Evolutionary conservation across 1,140 invertebrate species (phyloP).

Genomic region (Habropoda laboriosa): DNA sequence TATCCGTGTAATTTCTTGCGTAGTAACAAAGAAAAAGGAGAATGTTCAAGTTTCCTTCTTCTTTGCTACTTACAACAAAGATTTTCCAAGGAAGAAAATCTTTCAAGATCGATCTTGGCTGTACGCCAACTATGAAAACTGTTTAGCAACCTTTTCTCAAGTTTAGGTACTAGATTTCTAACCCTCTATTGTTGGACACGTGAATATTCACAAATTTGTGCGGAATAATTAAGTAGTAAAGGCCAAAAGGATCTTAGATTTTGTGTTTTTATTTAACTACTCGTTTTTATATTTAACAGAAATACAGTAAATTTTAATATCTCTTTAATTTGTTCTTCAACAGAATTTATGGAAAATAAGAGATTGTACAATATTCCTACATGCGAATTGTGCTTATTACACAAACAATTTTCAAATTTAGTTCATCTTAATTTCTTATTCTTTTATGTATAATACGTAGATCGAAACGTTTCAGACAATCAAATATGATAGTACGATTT

Average conservation of each 20-base stretch:
- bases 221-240: neutral
- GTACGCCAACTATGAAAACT: neutral
- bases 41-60: conserved; percentile 45
- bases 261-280: neutral
- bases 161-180: neutral
- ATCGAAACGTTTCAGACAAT: neutral
- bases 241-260: neutral
- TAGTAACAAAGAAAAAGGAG: conserved; percentile 58
- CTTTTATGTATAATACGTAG: neutral
- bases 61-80: neutral
- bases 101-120: conserved; percentile 22
- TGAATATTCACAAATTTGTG: conserved; percentile 8
- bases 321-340: too few species aligned
- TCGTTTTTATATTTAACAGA: neutral
- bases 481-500: neutral
- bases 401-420: neutral
- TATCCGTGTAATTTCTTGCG: conserved; percentile 55
- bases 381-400: too few species aligned
- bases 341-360: too few species aligned
- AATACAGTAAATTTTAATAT: too few species aligned
- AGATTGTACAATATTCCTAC: too few species aligned
- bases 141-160: conserved; percentile 23
- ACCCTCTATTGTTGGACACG: neutral
- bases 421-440: neutral
- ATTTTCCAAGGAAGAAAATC: conserved; percentile 17